These are phyloP conservation scores for Heliornis fulica DNA, from an alignment of 2,113 vertebrate species.

Conservation along the genomic window DNA sequence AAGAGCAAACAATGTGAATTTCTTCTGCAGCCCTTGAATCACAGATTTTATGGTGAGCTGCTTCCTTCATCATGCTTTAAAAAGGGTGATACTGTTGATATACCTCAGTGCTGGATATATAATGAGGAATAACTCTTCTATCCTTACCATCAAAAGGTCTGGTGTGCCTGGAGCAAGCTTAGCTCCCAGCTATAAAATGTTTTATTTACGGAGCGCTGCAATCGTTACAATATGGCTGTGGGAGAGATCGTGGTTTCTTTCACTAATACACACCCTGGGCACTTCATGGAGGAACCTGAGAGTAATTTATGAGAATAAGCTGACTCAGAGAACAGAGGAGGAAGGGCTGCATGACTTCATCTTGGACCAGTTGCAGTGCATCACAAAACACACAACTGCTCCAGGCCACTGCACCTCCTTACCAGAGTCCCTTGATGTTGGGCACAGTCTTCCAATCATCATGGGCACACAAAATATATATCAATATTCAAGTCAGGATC, in stretches of 20 bases:
- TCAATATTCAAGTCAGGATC: rapidly evolving
- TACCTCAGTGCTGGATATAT: not conserved
- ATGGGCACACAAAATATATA: not conserved
- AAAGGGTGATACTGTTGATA: not conserved
- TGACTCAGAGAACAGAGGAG: not conserved
- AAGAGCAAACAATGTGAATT: not conserved
- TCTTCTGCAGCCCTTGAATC: not conserved
- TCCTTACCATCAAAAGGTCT: not conserved
- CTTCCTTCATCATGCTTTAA: not conserved
- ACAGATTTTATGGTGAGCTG: not conserved
- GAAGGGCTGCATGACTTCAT: not conserved
- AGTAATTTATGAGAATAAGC: not conserved
- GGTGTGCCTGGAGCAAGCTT: not conserved
- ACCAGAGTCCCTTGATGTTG: rapidly evolving
- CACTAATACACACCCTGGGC: not conserved
- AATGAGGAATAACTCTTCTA: not conserved
- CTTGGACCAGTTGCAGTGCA: not conserved
- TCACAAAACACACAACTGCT: not conserved
- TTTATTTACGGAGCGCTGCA: not conserved
- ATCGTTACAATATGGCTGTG: not conserved
- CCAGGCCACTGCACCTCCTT: not conserved
- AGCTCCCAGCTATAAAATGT: not conserved
- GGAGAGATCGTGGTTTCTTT: not conserved
- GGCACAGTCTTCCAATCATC: not conserved
- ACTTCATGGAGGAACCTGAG: not conserved